Evolutionary conservation across 2,888 invertebrate genomes (phyloP), one percentile per base, ranked within the genome.

Genomic region (Orthonevra nobilis): DNA sequence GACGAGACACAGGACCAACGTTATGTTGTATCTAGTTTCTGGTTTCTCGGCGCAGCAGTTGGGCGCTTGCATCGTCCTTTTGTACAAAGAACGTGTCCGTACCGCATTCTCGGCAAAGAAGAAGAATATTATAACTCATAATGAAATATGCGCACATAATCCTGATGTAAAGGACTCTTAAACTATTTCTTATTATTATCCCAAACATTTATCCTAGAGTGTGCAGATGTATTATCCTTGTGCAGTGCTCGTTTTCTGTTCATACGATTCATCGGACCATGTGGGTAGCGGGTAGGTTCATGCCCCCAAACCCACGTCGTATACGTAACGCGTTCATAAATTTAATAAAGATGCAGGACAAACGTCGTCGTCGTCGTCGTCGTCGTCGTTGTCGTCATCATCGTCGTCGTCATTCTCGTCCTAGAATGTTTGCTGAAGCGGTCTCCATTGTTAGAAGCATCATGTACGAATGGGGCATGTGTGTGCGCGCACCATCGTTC

Each of bases 141-240:
- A 79, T 79, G 73, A 79, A 79, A 79, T 79, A 79, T 79, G 79
- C 60, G 79, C 66, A 73, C 68, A 79, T 79, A 79, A 79, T 79
- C 79, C 79, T 79, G 79, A 79, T 79, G 79, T 79, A 79, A 79
- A 73, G 66, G 79, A 79, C 73, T 79, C 79, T 63, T 79, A 79
- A 79, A 79, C 79, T 79, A 79, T 79, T 79, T 73, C 79, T 79
- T 79, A 79, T 79, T 79, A 79, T 79, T 79, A 79, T 79, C 73
- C 79, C 79, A 79, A 79, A 79, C 79, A 79, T 79, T 73, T 73
- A 79, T 79, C 42, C 30, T 54, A 10, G 32, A 40, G 66, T 58
- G 64, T 66, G 38, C 46, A 52, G 60, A 66, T 66, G 60, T 72
- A 79, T 79, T 66, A 72, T 79, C 66, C 66, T 54, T 64, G 42